Evolutionary conservation across 2,797 vertebrate species (phyloP), one percentile per base, ranked within the genome.

Genomic region (Geotria australis): DNA sequence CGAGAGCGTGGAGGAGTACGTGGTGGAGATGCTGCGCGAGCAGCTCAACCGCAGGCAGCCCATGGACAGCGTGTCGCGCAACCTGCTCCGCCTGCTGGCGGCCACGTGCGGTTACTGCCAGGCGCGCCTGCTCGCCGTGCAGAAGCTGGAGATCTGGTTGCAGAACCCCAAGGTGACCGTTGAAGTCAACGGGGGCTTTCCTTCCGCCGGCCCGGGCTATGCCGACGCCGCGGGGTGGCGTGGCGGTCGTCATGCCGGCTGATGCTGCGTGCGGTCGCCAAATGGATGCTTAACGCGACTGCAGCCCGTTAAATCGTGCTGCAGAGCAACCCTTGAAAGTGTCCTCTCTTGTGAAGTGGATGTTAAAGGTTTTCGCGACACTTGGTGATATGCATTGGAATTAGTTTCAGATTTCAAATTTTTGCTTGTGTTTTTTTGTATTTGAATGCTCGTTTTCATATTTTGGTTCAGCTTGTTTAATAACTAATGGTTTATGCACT

Each of bases 101-200:
- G 82, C 88, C 9, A 83, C 88, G 8, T 95, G 86, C 1, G 91
- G 91, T 60, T 98, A 83, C 70, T 89, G 85, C 66, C 89, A 98
- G 62, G 81, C 85, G 5, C 78, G 89, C 1, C 76, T 88, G 46
- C 79, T 94, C 81, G 74, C 88, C 0, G 84, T 96, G 61, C 91
- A 96, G 71, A 75, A 79, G 60, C 76, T 98, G 61, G 91, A 98
- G 71, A 94, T 95, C 85, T 98, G 91, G 91, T 74, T 96, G 60
- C 91, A 98, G 70, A 98, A 98, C 65, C 89, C 89, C 15, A 98
- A 98, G 79, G 91, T 88, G 62, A 68, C 64, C 47, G 2, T 2
- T 15, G 24, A 24, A 24, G 15, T 24, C 24, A 24, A 14, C 48
- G 48, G 14, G 59, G 9, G 8, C 58, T 10, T 2, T 53, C 10